Percentiles rank a stretch among this genome's conserved stretches.
Evolutionary conservation across 2,888 invertebrate species (phyloP).

Genomic region (Synergus itoensis): DNA sequence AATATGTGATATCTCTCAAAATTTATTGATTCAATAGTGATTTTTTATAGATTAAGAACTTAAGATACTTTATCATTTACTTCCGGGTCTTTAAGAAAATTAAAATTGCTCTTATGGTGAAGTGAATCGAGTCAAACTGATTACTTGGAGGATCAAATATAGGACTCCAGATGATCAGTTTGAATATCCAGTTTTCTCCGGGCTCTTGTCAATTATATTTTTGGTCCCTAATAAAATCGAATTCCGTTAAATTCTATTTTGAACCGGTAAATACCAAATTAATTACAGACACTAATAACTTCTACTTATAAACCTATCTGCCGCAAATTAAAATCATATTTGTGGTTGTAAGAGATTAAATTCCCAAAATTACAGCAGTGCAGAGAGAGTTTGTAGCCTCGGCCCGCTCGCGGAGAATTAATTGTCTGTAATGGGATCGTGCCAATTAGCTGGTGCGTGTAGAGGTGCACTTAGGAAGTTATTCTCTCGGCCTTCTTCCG

Average conservation of each 20-base stretch:
- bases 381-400: slow-evolving; percentile 7
- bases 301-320: background rate
- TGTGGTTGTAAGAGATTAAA: slow-evolving; percentile 32
- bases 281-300: background rate
- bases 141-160: too few relatives aligned
- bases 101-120: too few relatives aligned
- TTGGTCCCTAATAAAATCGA: background rate
- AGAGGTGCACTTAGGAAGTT: slow-evolving; percentile 42
- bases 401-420: slow-evolving; percentile 31
- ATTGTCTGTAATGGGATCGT: slow-evolving; percentile 41
- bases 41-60: too few relatives aligned
- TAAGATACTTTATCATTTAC: too few relatives aligned
- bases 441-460: slow-evolving; percentile 40
- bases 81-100: too few relatives aligned
- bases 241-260: background rate
- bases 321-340: slow-evolving; percentile 28
- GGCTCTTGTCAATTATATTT: background rate
- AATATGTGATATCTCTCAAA: background rate
- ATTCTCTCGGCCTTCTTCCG: slow-evolving; percentile 40
- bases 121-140: too few relatives aligned
- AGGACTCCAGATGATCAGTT: too few relatives aligned
- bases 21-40: too few relatives aligned
- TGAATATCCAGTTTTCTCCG: too few relatives aligned
- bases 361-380: slow-evolving; percentile 21
- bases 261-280: background rate